Base-by-base conservation (phyloP, 2,888 invertebrate species). In the Sabellastarte sp. region DNA sequence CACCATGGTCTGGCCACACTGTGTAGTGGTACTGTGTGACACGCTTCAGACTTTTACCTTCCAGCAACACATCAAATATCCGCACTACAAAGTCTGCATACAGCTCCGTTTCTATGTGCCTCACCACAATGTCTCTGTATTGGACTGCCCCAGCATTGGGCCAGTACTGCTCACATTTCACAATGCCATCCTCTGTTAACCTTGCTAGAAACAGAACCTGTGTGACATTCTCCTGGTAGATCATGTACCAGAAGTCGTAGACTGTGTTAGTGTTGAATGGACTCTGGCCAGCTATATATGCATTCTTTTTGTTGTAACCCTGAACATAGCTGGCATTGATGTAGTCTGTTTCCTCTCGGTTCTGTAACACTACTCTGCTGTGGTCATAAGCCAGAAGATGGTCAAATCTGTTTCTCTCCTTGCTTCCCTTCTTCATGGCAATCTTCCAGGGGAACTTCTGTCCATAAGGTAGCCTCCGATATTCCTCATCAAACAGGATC, bases 161-260 rank as follows among this genome's bases (percentile, higher is more conserved):
- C 97, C 97, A 97, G 86, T 97, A 98, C 64, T 95, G 89, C 0
- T 93, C 92, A 83, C 95, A 96, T 84, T 95, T 93, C n/a, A 84
- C 79, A 29, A 86, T 77, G 53, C 83, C 81, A 62, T 85, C 84
- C 69, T 87, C 87, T 4, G 81, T 74, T 3, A 84, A 73, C 63
- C 84, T 82, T 1, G 85, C 82, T 50, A 87, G 80, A 85, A 87
- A 86, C 1, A 87, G 84, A 1, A 87, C 53, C 28, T 85, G 77
- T 2, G 77, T 72, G 15, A 82, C 74, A n/a, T 80, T 75, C 57
- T 84, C 80, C 68, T 86, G 85, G 76, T 83, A 84, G 24, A 87
- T 77, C 84, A 87, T 84, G 24, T 84, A 70, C 87, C 87, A 87
- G 68, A 87, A 87, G 67, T 86, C 85, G n/a, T 59, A 59, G n/a